phyloP scores from a whole-genome alignment of 2,113 vertebrate species.

The Gadus macrocephalus region DNA sequence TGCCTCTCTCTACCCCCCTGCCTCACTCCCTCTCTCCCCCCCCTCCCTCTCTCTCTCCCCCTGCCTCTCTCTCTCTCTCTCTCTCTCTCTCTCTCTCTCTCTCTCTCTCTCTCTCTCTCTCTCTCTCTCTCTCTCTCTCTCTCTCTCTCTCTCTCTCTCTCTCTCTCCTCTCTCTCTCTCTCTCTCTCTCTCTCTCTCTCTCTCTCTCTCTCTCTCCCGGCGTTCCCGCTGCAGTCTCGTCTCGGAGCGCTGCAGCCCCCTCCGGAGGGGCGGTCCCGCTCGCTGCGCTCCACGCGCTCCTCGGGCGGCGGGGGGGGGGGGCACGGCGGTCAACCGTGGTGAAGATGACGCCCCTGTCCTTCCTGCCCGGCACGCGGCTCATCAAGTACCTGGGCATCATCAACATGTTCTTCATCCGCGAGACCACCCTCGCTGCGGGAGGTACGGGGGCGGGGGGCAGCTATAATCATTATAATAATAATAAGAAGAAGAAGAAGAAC shows the following conservation, averaged over 20 bases:
- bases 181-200: slow-evolving; percentile 29
- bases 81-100: too few relatives aligned
- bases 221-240: slow-evolving; percentile 73
- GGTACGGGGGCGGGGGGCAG: slow-evolving; percentile 61
- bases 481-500: too few relatives aligned
- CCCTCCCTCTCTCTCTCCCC: too few relatives aligned
- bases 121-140: too few relatives aligned
- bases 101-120: too few relatives aligned
- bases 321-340: slow-evolving; percentile 85
- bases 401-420: slow-evolving; percentile 99
- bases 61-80: too few relatives aligned
- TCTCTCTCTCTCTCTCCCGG: not conserved
- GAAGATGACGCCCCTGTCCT: slow-evolving; percentile 98
- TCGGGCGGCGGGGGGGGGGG: slow-evolving; percentile 75
- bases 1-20: too few relatives aligned
- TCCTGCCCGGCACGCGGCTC: slow-evolving; percentile 90
- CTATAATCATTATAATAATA: too few relatives aligned
- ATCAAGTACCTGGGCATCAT: slow-evolving; percentile 97
- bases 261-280: slow-evolving; percentile 82
- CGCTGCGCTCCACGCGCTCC: slow-evolving; percentile 74
- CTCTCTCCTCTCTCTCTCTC: slow-evolving; percentile 23
- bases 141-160: too few relatives aligned
- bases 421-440: slow-evolving; percentile 96
- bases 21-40: too few relatives aligned
- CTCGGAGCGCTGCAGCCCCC: slow-evolving; percentile 84